Conservation (phyloP, 2,113 vertebrate species). For the Telmatochromis brachygnathus region DNA sequence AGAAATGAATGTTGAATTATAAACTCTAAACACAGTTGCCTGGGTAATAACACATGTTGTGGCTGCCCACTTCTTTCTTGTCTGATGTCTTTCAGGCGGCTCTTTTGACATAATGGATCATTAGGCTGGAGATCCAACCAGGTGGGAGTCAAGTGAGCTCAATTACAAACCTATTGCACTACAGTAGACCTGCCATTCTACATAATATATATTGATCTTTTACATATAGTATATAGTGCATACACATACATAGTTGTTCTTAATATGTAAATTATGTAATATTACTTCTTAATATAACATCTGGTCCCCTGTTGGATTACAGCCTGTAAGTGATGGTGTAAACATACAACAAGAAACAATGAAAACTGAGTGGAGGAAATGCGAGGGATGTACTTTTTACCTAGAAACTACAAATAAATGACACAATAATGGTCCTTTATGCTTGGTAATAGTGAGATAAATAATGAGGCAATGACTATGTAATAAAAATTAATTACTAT, state of each 20-base stretch:
- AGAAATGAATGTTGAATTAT: constrained; percentile 21
- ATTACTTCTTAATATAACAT: not conserved
- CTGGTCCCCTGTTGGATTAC: not conserved
- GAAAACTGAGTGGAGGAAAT: not conserved
- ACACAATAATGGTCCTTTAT: not conserved
- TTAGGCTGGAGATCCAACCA: not conserved
- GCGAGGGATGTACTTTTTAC: not conserved
- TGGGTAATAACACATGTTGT: not conserved
- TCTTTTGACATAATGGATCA: not conserved
- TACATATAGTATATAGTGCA: not conserved
- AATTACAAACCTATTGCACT: not conserved
- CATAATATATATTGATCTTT: not conserved
- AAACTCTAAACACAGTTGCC: constrained; percentile 16
- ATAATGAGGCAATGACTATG: not conserved
- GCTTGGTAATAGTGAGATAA: not conserved
- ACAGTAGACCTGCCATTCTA: not conserved
- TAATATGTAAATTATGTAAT: not conserved
- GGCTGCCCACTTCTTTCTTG: not conserved
- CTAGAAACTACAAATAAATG: not conserved
- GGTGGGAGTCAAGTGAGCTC: not conserved
- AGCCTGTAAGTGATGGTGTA: not conserved
- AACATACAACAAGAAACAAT: not conserved
- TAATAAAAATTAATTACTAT: not conserved
- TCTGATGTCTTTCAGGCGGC: not conserved
- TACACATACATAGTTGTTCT: not conserved